phyloP scores from a whole-genome alignment of 2,888 invertebrate genomes.

The Trachelus stipa region DNA sequence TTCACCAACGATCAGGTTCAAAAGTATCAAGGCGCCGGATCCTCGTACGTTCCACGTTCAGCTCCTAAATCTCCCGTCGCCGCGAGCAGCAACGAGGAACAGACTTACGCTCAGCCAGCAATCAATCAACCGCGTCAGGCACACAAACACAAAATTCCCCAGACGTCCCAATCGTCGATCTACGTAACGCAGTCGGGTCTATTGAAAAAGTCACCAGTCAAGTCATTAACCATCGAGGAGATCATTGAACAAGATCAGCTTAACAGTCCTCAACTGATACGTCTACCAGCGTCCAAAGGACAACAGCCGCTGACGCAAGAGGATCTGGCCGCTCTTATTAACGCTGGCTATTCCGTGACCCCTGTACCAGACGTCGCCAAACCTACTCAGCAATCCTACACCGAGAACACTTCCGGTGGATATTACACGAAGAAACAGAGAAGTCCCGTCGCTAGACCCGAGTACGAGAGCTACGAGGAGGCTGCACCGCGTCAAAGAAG shows the following conservation, averaged over 20 bases:
- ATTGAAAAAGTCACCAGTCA: slow-evolving; percentile 57
- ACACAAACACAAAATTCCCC: slow-evolving; percentile 55
- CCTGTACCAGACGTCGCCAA: slow-evolving; percentile 52
- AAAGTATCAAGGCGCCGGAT: slow-evolving; percentile 55
- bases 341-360: slow-evolving; percentile 61
- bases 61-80: slow-evolving; percentile 45
- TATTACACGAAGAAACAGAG: slow-evolving; percentile 58
- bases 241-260: slow-evolving; percentile 53
- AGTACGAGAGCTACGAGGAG: slow-evolving; percentile 56
- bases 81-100: slow-evolving; percentile 28
- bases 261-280: slow-evolving; percentile 44
- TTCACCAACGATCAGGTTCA: slow-evolving; percentile 51
- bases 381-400: slow-evolving; percentile 46
- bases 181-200: slow-evolving; percentile 59
- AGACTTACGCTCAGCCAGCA: slow-evolving; percentile 26
- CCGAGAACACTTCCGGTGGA: slow-evolving; percentile 45
- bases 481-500: slow-evolving; percentile 44
- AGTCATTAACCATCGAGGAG: slow-evolving; percentile 58
- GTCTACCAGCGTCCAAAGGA: slow-evolving; percentile 49
- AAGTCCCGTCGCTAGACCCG: slow-evolving; percentile 45
- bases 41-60: slow-evolving; percentile 54
- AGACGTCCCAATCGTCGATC: slow-evolving; percentile 47
- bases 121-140: slow-evolving; percentile 55
- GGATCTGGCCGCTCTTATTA: slow-evolving; percentile 56
- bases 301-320: slow-evolving; percentile 52